phyloP scores from a whole-genome alignment of 2,888 invertebrate species.

The Acleris cristana region DNA sequence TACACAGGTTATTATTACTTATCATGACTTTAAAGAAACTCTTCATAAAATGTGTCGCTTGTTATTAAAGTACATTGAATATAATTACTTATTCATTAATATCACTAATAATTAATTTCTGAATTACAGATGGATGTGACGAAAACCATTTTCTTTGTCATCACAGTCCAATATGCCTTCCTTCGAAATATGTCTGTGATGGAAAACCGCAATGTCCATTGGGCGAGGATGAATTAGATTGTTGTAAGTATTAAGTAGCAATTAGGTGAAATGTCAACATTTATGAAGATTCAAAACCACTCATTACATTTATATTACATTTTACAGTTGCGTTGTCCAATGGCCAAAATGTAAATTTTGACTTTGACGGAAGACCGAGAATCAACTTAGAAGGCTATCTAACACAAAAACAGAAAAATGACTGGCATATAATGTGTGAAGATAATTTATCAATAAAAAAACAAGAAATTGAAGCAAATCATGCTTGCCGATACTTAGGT shows the following conservation, averaged over 20 bases:
- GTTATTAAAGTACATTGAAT: too few species aligned
- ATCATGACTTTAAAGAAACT: background rate
- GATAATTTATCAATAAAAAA: conserved; percentile 68
- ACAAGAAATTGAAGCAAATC: conserved; percentile 77
- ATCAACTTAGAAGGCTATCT: conserved; percentile 85
- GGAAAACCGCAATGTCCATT: conserved; percentile 85
- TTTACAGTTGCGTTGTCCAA: conserved; percentile 86
- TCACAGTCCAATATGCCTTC: conserved; percentile 86
- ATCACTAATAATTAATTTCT: conserved; percentile 6
- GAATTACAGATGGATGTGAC: conserved; percentile 82
- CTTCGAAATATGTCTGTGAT: conserved; percentile 86
- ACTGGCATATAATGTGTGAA: conserved; percentile 87
- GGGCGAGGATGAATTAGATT: conserved; percentile 91
- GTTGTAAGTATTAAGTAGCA: conserved; percentile 82
- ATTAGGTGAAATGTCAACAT: background rate
- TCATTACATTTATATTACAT: too few species aligned
- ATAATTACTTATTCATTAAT: too few species aligned
- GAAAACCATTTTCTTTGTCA: conserved; percentile 85
- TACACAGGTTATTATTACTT: background rate
- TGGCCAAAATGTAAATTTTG: conserved; percentile 83
- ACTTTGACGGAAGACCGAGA: conserved; percentile 85
- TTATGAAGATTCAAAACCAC: background rate
- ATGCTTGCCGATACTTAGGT: conserved; percentile 87
- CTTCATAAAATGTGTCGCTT: too few species aligned
- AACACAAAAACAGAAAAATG: conserved; percentile 83